These are phyloP conservation scores for Chloroclystis v-ata DNA, from an alignment of 2,888 invertebrate species.

Conservation along the genomic window DNA sequence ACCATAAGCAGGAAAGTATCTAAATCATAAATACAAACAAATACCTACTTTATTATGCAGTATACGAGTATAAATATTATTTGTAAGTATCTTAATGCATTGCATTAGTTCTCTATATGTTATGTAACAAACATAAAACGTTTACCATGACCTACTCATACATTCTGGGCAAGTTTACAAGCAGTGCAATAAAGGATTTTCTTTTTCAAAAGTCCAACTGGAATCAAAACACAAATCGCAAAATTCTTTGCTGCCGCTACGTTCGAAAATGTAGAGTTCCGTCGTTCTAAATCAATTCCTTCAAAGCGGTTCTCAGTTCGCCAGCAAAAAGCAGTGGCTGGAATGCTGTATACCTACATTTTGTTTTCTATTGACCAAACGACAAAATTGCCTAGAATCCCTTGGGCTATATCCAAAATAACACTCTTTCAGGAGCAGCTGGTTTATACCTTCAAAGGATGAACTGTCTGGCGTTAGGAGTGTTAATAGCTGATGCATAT, in stretches of 20 bases:
- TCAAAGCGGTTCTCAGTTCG: constrained; percentile 28
- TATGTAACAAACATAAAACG: too few species aligned
- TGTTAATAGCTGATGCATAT: constrained; percentile 60
- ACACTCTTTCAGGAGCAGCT: constrained; percentile 46
- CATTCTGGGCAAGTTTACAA: not conserved
- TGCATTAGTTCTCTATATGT: too few species aligned
- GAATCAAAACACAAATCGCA: constrained; percentile 14
- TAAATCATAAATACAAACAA: too few species aligned
- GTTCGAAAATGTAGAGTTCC: constrained; percentile 21
- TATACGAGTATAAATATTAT: too few species aligned
- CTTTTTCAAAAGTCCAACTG: not conserved
- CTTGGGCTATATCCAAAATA: constrained; percentile 44
- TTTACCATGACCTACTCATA: too few species aligned
- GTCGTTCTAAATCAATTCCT: constrained; percentile 28
- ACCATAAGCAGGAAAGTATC: too few species aligned
- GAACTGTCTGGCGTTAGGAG: constrained; percentile 40
- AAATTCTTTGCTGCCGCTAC: constrained; percentile 15
- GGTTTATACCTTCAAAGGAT: constrained; percentile 46
- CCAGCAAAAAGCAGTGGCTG: constrained; percentile 25
- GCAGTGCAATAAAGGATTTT: not conserved
- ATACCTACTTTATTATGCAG: too few species aligned
- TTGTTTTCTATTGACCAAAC: constrained; percentile 36
- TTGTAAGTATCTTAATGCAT: too few species aligned
- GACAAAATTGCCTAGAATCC: constrained; percentile 39
- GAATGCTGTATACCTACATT: constrained; percentile 26